Conservation (phyloP, 2,888 invertebrate genomes). For the Aquatica leii region DNA sequence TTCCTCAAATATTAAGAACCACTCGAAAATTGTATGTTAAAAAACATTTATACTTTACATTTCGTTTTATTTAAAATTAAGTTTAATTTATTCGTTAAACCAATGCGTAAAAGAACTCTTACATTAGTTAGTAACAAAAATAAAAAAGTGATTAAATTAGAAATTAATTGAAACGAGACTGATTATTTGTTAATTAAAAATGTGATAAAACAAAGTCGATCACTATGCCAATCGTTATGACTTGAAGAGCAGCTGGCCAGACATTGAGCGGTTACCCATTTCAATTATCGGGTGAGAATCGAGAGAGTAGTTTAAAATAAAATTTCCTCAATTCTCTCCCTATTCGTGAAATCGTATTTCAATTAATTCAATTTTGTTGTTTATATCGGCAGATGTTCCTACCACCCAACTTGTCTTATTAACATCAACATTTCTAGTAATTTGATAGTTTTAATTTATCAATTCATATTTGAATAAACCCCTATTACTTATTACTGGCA, state of each 20-base stretch:
- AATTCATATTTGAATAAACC: too few species aligned
- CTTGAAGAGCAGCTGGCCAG: conserved; percentile 38
- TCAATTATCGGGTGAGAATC: conserved; percentile 29
- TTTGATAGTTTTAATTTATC: too few species aligned
- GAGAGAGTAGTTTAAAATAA: conserved; percentile 35
- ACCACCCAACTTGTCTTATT: background rate
- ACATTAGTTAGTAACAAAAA: too few species aligned
- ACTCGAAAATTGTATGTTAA: too few species aligned
- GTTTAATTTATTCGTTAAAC: too few species aligned
- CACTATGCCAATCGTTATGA: conserved; percentile 23
- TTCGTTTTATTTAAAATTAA: too few species aligned
- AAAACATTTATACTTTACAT: too few species aligned
- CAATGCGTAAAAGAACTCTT: too few species aligned
- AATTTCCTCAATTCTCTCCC: conserved; percentile 27
- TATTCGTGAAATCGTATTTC: conserved; percentile 28
- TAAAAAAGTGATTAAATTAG: too few species aligned
- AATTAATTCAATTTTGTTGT: conserved; percentile 42
- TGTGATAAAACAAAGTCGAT: background rate
- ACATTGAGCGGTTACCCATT: conserved; percentile 36
- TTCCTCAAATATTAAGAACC: too few species aligned
- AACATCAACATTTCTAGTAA: background rate
- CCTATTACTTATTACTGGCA: too few species aligned
- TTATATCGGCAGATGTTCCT: conserved; percentile 37
- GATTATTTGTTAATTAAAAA: background rate
- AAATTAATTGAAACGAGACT: too few species aligned